Percentiles rank a stretch among this genome's conserved stretches.
Conservation (phyloP, 2,888 invertebrate genomes). For the Nycteola revayana region DNA sequence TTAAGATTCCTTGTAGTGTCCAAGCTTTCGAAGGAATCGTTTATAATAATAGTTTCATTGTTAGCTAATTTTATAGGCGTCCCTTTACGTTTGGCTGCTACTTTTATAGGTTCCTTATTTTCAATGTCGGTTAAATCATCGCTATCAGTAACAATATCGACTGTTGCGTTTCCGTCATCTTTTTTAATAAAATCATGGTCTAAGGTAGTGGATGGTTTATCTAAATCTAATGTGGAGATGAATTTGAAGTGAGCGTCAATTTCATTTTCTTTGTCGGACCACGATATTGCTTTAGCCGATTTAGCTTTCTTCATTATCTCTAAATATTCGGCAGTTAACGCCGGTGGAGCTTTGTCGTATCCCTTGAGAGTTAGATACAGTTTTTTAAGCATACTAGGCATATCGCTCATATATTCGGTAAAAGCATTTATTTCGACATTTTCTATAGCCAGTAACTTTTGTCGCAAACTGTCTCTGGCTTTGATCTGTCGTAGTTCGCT, state of each 20-base stretch:
- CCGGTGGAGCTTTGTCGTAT: slow-evolving; percentile 80
- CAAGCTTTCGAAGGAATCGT: slow-evolving; percentile 64
- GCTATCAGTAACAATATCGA: slow-evolving; percentile 59
- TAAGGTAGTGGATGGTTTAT: slow-evolving; percentile 47
- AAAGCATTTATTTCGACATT: slow-evolving; percentile 78
- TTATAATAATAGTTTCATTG: slow-evolving; percentile 68
- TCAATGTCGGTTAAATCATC: slow-evolving; percentile 63
- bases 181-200: slow-evolving; percentile 35
- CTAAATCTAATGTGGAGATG: slow-evolving; percentile 54
- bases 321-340: slow-evolving; percentile 80
- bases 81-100: slow-evolving; percentile 53
- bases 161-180: slow-evolving; percentile 37
- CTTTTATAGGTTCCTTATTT: slow-evolving; percentile 44
- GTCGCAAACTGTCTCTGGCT: slow-evolving; percentile 61
- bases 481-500: slow-evolving; percentile 59
- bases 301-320: slow-evolving; percentile 82
- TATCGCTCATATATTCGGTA: slow-evolving; percentile 71
- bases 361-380: slow-evolving; percentile 83
- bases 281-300: slow-evolving; percentile 82
- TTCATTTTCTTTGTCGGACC: slow-evolving; percentile 75
- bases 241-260: slow-evolving; percentile 56
- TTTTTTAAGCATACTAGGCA: slow-evolving; percentile 80
- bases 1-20: slow-evolving; percentile 54
- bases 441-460: slow-evolving; percentile 59
- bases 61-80: slow-evolving; percentile 64